Conservation (phyloP, 2,888 invertebrate species). For the Drosophila meridionalis region DNA sequence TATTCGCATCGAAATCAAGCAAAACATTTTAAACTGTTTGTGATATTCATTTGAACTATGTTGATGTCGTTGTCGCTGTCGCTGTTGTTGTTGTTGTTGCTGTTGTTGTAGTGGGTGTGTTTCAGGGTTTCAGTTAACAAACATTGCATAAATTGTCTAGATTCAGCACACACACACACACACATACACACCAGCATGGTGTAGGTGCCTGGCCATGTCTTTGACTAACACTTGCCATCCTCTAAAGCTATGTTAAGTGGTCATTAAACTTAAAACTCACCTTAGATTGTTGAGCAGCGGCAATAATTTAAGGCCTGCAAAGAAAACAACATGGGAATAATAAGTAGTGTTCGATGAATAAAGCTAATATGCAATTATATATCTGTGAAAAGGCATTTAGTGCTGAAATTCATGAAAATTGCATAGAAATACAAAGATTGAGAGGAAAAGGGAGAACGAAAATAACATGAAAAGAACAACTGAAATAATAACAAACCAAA, state of each 20-base stretch:
- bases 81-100: constrained; percentile 1
- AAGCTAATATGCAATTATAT: constrained; percentile 1
- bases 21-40: constrained; percentile 69
- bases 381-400: not conserved
- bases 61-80: constrained; percentile 7
- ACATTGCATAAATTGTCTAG: constrained; percentile 52
- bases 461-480: not conserved
- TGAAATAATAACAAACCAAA: not conserved
- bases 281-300: constrained; percentile 94
- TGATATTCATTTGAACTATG: constrained; percentile 63
- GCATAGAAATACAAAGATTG: not conserved
- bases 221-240: constrained; percentile 9
- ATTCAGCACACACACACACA: constrained; percentile 26
- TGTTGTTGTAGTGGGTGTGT: constrained; percentile 64
- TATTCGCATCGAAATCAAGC: constrained; percentile 42
- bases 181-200: constrained; percentile 1
- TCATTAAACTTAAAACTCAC: constrained; percentile 86
- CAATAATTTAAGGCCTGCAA: constrained; percentile 94
- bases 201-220: constrained; percentile 24
- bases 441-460: not conserved
- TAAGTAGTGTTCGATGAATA: constrained; percentile 21
- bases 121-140: constrained; percentile 68
- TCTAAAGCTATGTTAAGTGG: not conserved
- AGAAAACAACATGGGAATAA: constrained; percentile 49
- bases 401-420: not conserved